These are phyloP conservation scores for Adelognathus sp. DNA, from an alignment of 2,888 invertebrate genomes.

Conservation along the genomic window DNA sequence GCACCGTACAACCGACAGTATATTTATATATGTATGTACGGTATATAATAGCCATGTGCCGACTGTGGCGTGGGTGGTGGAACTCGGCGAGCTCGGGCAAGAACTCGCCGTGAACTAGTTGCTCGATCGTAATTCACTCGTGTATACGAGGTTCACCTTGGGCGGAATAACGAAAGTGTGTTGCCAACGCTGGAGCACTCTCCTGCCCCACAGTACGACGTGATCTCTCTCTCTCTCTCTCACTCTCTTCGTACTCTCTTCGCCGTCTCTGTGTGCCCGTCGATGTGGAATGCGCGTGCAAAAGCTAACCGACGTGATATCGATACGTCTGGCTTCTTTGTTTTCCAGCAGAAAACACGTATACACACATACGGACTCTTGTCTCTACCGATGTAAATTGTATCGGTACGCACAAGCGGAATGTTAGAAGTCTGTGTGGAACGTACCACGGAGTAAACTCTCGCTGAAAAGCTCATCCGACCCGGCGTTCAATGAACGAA, in stretches of 20 bases:
- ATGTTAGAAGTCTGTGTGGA: slow-evolving; percentile 8
- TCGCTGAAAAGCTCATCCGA: slow-evolving; percentile 1
- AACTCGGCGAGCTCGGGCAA: slow-evolving; percentile 59
- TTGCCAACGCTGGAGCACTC: slow-evolving; percentile 40
- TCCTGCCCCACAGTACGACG: slow-evolving; percentile 28
- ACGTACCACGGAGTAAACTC: neutral
- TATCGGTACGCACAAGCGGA: slow-evolving; percentile 2
- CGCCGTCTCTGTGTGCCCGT: slow-evolving; percentile 1
- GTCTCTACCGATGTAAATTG: neutral
- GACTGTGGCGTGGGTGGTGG: slow-evolving; percentile 59
- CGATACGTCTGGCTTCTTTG: slow-evolving; percentile 40
- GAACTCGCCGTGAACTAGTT: slow-evolving; percentile 61
- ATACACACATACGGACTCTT: neutral
- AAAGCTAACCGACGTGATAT: slow-evolving; percentile 53
- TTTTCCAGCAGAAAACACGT: slow-evolving; percentile 12
- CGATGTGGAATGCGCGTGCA: slow-evolving; percentile 61
- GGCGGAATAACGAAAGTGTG: slow-evolving; percentile 60
- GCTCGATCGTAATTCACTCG: slow-evolving; percentile 62
- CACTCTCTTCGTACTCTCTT: slow-evolving; percentile 1
- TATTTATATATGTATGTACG: slow-evolving; percentile 1
- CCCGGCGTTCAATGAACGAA: neutral
- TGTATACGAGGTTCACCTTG: slow-evolving; percentile 61
- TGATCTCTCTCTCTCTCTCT: slow-evolving; percentile 17
- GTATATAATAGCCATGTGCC: slow-evolving; percentile 56
- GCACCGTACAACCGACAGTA: neutral